phyloP scores from a whole-genome alignment of 2,888 invertebrate genomes.

The Macrosiphum euphorbiae region DNA sequence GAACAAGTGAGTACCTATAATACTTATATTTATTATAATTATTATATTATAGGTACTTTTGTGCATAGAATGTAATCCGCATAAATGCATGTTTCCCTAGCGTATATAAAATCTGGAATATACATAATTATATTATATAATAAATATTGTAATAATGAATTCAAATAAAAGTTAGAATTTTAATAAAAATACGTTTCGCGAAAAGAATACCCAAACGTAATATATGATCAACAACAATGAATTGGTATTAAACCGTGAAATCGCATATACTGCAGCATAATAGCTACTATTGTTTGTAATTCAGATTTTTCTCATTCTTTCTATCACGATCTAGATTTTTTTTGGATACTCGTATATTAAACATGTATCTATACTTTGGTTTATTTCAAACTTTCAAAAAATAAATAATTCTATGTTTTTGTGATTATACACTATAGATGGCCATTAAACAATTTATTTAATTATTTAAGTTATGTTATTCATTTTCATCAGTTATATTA shows the following conservation, averaged over 20 bases:
- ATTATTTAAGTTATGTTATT: background rate
- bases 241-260: background rate
- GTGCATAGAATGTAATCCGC: background rate
- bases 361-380: background rate
- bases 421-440: background rate
- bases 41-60: background rate
- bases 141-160: background rate
- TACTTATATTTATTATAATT: too few species aligned
- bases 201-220: background rate
- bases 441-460: background rate
- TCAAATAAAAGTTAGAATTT: background rate
- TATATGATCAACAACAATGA: background rate
- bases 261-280: background rate
- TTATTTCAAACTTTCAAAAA: background rate
- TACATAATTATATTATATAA: background rate
- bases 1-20: background rate
- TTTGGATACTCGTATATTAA: background rate
- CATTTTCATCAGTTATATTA: background rate
- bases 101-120: background rate
- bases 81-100: background rate
- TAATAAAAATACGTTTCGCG: background rate
- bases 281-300: background rate
- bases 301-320: background rate
- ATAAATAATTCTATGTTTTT: background rate
- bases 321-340: background rate